Conservation (phyloP, 2,888 invertebrate species). For the Carabus problematicus region DNA sequence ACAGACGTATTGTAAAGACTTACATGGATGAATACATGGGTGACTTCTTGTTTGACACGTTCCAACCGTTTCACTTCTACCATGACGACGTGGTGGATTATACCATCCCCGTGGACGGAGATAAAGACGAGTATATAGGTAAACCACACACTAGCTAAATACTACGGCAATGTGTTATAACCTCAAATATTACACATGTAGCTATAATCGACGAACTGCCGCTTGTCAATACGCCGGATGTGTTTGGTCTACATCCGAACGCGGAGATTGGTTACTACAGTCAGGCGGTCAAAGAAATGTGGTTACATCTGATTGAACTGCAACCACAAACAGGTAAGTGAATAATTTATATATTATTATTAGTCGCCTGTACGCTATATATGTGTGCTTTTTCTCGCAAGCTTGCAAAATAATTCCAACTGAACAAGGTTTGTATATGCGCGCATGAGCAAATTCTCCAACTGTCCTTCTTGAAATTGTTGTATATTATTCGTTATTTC, state of each 20-base stretch:
- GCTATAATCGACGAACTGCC: conserved; percentile 83
- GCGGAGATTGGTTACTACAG: conserved; percentile 95
- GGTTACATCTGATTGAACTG: conserved; percentile 83
- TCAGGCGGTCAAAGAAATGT: conserved; percentile 84
- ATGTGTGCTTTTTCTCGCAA: conserved; percentile 18
- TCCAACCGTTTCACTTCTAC: conserved; percentile 92
- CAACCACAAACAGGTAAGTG: conserved; percentile 86
- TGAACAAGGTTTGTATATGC: conserved; percentile 11
- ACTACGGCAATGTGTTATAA: conserved; percentile 14
- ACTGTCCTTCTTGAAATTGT: too few relatives aligned
- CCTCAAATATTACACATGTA: conserved; percentile 53
- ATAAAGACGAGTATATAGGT: conserved; percentile 77
- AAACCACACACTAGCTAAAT: conserved; percentile 45
- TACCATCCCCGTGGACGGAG: conserved; percentile 73
- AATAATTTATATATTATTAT: conserved; percentile 22
- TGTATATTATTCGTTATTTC: too few relatives aligned
- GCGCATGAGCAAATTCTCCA: too few relatives aligned
- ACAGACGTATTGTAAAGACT: conserved; percentile 82
- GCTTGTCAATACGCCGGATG: conserved; percentile 84
- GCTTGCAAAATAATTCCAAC: conserved; percentile 15
- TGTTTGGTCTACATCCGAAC: conserved; percentile 93
- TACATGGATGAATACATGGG: conserved; percentile 97
- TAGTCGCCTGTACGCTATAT: neutral
- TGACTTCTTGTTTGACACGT: conserved; percentile 89
- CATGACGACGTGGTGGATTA: conserved; percentile 78